A percentile compares a stretch with the other conserved stretches of the same genome.
phyloP scores from a whole-genome alignment of 1,140 invertebrate species.

The Oreohelix idahoensis region DNA sequence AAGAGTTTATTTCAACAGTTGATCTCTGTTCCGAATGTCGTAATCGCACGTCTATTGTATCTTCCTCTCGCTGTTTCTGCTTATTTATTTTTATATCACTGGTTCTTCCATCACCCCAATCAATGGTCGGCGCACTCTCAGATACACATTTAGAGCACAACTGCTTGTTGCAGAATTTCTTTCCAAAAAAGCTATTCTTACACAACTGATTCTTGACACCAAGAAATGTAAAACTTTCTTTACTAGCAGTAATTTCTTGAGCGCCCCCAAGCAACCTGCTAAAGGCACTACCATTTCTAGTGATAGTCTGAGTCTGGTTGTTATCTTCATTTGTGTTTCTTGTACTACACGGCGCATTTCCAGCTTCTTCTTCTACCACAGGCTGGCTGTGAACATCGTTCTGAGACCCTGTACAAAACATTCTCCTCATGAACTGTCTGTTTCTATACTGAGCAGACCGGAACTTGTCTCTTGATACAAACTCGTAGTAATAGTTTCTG shows the following conservation, averaged over 20 bases:
- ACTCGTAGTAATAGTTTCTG: conserved; percentile 67
- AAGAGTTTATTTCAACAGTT: not conserved
- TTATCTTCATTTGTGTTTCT: not conserved
- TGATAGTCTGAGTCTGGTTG: not conserved
- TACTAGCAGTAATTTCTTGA: not conserved
- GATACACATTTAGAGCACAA: conserved; percentile 35
- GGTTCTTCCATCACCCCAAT: conserved; percentile 17
- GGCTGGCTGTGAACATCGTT: not conserved
- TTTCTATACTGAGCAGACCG: conserved; percentile 53
- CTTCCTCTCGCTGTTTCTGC: not conserved
- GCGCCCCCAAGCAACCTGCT: not conserved
- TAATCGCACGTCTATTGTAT: not conserved
- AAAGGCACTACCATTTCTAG: not conserved
- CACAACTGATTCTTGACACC: conserved; percentile 30
- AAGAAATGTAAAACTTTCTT: conserved; percentile 27
- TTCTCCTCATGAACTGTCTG: conserved; percentile 41
- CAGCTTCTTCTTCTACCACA: not conserved
- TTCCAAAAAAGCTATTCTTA: conserved; percentile 25
- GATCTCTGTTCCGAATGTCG: not conserved
- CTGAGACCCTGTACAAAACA: conserved; percentile 4
- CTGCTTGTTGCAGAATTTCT: conserved; percentile 31
- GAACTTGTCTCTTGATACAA: conserved; percentile 63
- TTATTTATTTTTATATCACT: not conserved
- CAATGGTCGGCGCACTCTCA: conserved; percentile 25
- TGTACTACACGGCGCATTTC: not conserved